A percentile compares a stretch with the other conserved stretches of the same genome.
Evolutionary conservation across 1,140 invertebrate species (phyloP).

Genomic region (Gonioctena quinquepunctata): DNA sequence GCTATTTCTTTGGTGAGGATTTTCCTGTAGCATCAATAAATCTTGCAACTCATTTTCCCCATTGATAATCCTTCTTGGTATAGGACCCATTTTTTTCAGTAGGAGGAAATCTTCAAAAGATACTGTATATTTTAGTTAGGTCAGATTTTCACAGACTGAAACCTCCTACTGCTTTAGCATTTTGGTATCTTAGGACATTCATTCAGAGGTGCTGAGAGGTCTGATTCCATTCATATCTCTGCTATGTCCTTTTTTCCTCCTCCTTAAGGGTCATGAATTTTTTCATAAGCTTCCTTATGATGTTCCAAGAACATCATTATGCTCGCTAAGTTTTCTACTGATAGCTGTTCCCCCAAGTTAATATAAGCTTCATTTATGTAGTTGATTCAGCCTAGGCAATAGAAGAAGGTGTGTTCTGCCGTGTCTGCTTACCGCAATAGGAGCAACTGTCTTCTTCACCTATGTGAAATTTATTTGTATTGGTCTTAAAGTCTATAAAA

Average conservation of each 20-base stretch:
- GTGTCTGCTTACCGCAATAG: conserved; percentile 14
- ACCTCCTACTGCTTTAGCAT: background rate
- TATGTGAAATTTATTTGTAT: background rate
- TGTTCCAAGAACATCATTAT: background rate
- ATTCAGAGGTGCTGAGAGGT: background rate
- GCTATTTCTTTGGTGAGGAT: too few relatives aligned
- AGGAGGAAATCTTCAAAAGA: too few relatives aligned
- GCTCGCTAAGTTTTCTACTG: background rate
- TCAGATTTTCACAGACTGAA: background rate
- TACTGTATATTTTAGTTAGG: too few relatives aligned
- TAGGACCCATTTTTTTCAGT: too few relatives aligned
- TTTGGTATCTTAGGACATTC: background rate
- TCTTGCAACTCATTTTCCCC: too few relatives aligned
- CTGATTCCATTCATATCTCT: too few relatives aligned
- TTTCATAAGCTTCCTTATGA: background rate
- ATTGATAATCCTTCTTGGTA: too few relatives aligned
- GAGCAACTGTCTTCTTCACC: background rate
- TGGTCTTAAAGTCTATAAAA: too few relatives aligned
- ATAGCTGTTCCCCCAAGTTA: background rate
- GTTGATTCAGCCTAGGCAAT: conserved; percentile 8
- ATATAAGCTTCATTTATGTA: background rate
- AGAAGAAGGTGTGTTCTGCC: conserved; percentile 17
- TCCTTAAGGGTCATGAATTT: background rate
- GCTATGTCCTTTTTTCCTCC: background rate
- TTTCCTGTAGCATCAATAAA: too few relatives aligned